phyloP scores from a whole-genome alignment of 2,888 invertebrate genomes.

The Globia sparganii region DNA sequence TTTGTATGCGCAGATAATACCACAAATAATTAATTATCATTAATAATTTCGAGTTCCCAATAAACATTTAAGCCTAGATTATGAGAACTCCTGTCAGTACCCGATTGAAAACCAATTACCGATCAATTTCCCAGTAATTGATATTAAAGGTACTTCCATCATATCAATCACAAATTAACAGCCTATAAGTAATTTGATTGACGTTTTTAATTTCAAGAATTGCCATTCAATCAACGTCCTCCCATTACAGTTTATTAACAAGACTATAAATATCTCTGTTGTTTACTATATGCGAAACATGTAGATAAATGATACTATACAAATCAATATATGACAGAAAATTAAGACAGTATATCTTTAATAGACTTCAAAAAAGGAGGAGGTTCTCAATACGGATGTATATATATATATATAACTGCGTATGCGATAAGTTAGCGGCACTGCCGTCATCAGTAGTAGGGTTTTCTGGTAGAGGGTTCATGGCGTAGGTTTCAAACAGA shows the following conservation, averaged over 20 bases:
- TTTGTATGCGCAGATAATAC: not conserved
- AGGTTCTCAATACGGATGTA: no score
- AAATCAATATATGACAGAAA: not conserved
- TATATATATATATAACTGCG: no score
- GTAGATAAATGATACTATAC: not conserved
- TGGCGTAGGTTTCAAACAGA: no score
- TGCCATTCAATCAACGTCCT: conserved; percentile 27
- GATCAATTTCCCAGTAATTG: conserved; percentile 24
- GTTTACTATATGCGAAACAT: not conserved
- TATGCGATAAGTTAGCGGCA: no score
- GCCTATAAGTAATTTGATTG: conserved; percentile 37
- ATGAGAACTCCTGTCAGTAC: not conserved
- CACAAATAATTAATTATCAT: no score
- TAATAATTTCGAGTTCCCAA: not conserved
- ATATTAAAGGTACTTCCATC: conserved; percentile 21
- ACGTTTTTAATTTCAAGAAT: conserved; percentile 56
- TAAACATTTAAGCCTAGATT: not conserved
- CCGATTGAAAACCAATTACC: conserved; percentile 39
- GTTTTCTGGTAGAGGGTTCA: no score
- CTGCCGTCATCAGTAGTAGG: no score
- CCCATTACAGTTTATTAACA: not conserved
- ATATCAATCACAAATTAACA: conserved; percentile 18
- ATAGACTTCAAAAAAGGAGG: no score
- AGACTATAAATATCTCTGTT: not conserved
- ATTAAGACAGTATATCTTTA: not conserved